Evolutionary conservation across 2,797 vertebrate species (phyloP), one percentile per base, ranked within the genome.

Genomic region (Danio jaintianensis): DNA sequence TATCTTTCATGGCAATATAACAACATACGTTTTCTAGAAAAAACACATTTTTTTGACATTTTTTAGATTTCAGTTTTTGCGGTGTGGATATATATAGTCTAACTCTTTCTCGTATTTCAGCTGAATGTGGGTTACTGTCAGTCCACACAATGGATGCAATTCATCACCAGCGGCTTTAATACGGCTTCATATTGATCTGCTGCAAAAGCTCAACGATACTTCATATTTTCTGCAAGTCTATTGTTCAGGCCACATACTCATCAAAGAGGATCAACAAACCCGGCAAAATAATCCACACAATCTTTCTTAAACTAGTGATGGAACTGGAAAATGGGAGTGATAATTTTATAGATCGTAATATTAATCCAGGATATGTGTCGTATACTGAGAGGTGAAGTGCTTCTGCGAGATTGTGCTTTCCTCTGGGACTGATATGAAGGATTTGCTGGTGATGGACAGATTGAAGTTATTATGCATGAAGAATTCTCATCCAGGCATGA

Each of bases 121-220:
- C 52, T 16, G 52, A 63, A 75, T 29, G 61, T 47, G 45, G 69
- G 66, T 45, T 76, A 66, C 56, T 78, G 87, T 71, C 84, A 88
- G 81, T 78, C 82, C 63, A 8, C 69, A 38, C 68, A 40, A 55
- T 59, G 56, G 43, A 62, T 77, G 73, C 53, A 69, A 71, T 82
- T 78, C 69, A 79, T 88, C 82, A 80, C 70, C 22, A 70, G 15
- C 55, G 47, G 70, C 55, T 80, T 76, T 81, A 80, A 78, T 78
- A 73, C 13, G 58, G 64, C 73, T 84, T 75, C 58, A 76, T 83
- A 84, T 86, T 82, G 84, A 85, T 82, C 81, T 73, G 61, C 70
- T 62, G 10, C 36, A 43, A 50, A 75, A 75, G 66, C 76, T 38
- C 9, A 56, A 48, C 18, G 69, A 82, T 85, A 84, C 80, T 72